Percentiles rank a stretch among this genome's conserved stretches.
Evolutionary conservation across 2,797 vertebrate genomes (phyloP).

Genomic region (Tarsius wallacei): DNA sequence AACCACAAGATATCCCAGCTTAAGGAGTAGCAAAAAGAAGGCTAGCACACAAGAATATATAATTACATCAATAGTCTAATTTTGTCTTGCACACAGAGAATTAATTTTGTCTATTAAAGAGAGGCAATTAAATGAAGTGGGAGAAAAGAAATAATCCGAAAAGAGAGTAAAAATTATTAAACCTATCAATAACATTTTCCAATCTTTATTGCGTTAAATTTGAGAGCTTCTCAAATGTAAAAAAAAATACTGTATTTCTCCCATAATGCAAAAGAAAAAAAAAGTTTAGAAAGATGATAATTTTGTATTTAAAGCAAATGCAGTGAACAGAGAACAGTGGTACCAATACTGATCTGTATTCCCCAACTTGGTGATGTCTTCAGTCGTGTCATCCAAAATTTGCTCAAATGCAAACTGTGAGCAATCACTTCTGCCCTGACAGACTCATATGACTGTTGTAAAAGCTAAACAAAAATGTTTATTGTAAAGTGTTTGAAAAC

Average conservation of each 20-base stretch:
- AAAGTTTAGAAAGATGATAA: background rate
- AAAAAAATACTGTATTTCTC: background rate
- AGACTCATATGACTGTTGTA: background rate
- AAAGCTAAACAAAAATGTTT: background rate
- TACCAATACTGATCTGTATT: background rate
- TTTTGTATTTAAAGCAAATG: background rate
- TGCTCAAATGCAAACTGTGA: background rate
- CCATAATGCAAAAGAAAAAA: background rate
- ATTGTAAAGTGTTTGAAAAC: background rate
- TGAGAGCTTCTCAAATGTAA: background rate
- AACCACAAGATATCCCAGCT: conserved; percentile 58
- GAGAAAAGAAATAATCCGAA: conserved; percentile 20
- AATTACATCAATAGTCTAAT: conserved; percentile 75
- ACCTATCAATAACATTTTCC: background rate
- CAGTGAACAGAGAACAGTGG: background rate
- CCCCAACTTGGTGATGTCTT: background rate
- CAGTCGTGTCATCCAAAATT: background rate
- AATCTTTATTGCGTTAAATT: background rate
- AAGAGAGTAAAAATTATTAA: conserved; percentile 8
- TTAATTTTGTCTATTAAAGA: conserved; percentile 61
- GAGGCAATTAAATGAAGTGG: background rate
- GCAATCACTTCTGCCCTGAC: background rate
- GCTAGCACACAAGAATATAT: conserved; percentile 61
- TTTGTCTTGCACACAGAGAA: conserved; percentile 71
- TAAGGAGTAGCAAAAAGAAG: conserved; percentile 53